These are phyloP conservation scores for Nephrotoma appendiculata DNA, from an alignment of 2,888 invertebrate genomes.

Conservation along the genomic window DNA sequence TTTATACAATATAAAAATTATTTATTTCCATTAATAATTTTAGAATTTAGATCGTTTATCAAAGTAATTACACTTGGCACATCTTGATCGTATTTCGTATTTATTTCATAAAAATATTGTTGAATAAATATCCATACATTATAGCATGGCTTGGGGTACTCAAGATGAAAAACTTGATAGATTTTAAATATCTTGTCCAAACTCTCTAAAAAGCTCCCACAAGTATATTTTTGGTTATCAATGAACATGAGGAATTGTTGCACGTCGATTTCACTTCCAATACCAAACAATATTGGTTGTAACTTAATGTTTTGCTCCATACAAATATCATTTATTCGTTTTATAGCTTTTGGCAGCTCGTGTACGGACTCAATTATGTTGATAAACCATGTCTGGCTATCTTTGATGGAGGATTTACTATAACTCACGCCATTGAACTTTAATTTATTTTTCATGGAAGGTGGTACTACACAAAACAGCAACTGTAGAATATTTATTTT, in stretches of 20 bases:
- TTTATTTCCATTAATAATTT: not conserved
- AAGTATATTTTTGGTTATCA: not conserved
- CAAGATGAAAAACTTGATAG: not conserved
- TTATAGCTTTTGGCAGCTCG: not conserved
- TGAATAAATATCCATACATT: too few species aligned
- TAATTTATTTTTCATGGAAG: not conserved
- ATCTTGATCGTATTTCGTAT: not conserved
- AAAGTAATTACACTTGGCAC: not conserved
- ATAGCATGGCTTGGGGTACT: too few species aligned
- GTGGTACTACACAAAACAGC: not conserved
- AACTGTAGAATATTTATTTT: not conserved
- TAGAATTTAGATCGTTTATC: not conserved
- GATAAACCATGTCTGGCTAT: not conserved
- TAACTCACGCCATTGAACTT: not conserved
- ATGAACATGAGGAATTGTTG: not conserved
- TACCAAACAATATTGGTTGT: not conserved
- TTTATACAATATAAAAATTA: not conserved
- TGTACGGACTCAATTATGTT: not conserved
- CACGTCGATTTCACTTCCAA: not conserved
- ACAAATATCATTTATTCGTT: not conserved
- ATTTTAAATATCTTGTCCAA: not conserved
- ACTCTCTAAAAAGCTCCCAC: not conserved
- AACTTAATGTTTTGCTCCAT: not conserved
- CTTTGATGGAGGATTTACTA: not conserved
- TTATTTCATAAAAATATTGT: not conserved